A percentile compares a stretch with the other conserved stretches of the same genome.
Conservation (phyloP, 2,797 vertebrate species). For the Amazonetta brasiliensis region DNA sequence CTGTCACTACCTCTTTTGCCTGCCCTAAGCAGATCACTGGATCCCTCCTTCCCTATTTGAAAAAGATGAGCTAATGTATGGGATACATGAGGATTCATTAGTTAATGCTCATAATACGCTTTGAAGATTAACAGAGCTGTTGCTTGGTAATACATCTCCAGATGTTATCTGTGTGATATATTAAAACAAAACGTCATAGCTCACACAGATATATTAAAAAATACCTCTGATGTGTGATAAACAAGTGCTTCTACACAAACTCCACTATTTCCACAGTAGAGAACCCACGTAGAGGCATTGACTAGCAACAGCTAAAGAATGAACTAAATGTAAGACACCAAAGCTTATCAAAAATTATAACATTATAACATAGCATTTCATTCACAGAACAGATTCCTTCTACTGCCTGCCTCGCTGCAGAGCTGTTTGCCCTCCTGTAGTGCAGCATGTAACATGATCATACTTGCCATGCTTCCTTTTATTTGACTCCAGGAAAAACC, state of each 20-base stretch:
- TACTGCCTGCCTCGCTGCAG: neutral
- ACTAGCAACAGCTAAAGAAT: neutral
- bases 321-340: neutral
- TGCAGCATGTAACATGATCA: accelerated
- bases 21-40: neutral
- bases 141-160: constrained; percentile 18
- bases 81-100: neutral
- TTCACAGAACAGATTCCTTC: neutral
- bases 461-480: neutral
- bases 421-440: neutral
- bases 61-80: neutral
- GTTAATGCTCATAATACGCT: constrained; percentile 13
- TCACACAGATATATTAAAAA: neutral
- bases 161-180: constrained; percentile 13
- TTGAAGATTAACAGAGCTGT: constrained; percentile 23
- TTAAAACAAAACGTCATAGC: neutral
- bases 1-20: neutral
- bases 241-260: neutral
- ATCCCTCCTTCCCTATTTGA: neutral
- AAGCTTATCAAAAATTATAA: neutral
- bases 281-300: neutral
- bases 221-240: neutral
- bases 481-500: neutral
- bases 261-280: neutral
- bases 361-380: neutral